phyloP scores from a whole-genome alignment of 2,797 vertebrate species.

The Neosilurus hyrtlii region DNA sequence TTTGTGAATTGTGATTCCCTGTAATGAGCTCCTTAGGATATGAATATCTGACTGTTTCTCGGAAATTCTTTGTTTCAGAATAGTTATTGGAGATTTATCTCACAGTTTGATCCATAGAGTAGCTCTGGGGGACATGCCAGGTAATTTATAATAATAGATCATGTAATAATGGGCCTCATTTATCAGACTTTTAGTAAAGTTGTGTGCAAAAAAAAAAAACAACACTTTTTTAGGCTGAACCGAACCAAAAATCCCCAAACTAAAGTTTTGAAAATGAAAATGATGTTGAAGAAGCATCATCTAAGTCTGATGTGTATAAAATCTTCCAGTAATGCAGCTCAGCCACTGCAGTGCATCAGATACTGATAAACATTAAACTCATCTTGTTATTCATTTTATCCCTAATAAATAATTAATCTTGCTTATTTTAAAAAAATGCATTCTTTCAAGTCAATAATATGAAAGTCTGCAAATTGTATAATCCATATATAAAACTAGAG shows the following conservation, averaged over 20 bases:
- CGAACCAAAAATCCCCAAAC: background rate
- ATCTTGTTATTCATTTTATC: background rate
- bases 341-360: background rate
- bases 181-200: conserved; percentile 24
- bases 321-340: background rate
- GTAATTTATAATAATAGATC: conserved; percentile 31
- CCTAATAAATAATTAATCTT: background rate
- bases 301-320: background rate
- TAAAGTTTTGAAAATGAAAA: background rate
- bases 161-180: conserved; percentile 33
- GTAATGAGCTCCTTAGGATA: conserved; percentile 29
- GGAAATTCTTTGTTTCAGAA: background rate
- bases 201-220: background rate
- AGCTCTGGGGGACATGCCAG: conserved; percentile 23
- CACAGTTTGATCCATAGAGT: conserved; percentile 24
- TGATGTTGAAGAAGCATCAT: background rate
- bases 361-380: background rate
- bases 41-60: conserved; percentile 25
- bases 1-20: conserved; percentile 27
- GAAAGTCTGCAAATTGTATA: no score
- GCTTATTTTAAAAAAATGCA: background rate
- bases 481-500: no score
- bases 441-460: no score
- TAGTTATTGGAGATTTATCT: conserved; percentile 14
- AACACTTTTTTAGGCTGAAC: background rate